Evolutionary conservation across 2,888 invertebrate species (phyloP), one percentile per base, ranked within the genome.

Genomic region (Adelphocoris suturalis): DNA sequence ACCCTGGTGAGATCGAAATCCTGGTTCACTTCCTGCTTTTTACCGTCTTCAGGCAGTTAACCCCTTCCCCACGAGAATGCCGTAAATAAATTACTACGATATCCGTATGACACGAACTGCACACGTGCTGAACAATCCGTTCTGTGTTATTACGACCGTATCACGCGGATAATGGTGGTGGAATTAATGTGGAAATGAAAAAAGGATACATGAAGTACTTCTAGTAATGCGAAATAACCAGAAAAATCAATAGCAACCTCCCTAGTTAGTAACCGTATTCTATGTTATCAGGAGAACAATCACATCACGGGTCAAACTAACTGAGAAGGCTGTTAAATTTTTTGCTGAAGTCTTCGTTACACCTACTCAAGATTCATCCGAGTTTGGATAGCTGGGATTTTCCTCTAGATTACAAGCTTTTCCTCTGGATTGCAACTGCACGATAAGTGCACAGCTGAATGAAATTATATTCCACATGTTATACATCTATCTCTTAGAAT

Each of bases 1-100:
- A 12, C 68, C 11, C n/a, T 27, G 7, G 2, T 12, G 5, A 68
- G 23, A 68, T 68, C 68, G 68, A 7, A 23, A 23, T 19, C 11
- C 19, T 23, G 68, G 68, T 68, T 68, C 19, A 68, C 68, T 68
- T 68, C 68, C 68, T 68, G 68, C 23, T 68, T 68, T 68, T 68
- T 68, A 68, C 68, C 68, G 68, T 68, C 68, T 68, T 68, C 68
- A 12, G 2, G 68, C 23, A 23, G 12, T 19, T 23, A 19, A 68
- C 23, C 68, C 27, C 19, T 68, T 23, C 23, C 27, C 68, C 68
- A 23, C 23, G 19, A 68, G 68, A 23, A 68, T 23, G 68, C 23
- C 5, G 68, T 68, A 68, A 68, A 68, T 68, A 68, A 68, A 68
- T 68, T 68, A 68, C 68, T 68, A 23, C 23, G 68, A 68, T 68